A percentile compares a stretch with the other conserved stretches of the same genome.
Conservation (phyloP, 1,140 invertebrate genomes). For the Heliconius eleuchia region DNA sequence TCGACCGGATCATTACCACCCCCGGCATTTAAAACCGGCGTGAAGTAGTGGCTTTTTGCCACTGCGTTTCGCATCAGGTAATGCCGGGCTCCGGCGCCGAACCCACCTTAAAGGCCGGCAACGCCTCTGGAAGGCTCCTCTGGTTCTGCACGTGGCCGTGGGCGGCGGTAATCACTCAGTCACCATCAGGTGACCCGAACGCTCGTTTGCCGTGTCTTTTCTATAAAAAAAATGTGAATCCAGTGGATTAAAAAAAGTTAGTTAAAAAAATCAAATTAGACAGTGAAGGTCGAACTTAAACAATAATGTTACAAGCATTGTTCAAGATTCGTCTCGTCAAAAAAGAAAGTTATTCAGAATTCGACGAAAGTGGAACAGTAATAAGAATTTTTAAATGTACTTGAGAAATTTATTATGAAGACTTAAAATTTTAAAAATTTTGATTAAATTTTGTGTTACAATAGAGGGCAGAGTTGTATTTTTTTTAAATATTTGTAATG, state of each 20-base stretch:
- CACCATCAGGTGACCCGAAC: no score
- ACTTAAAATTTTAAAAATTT: not conserved
- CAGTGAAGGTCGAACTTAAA: not conserved
- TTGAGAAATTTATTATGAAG: constrained; percentile 7
- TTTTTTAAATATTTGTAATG: not conserved
- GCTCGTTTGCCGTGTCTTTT: no score
- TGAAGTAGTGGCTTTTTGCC: no score
- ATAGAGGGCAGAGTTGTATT: not conserved
- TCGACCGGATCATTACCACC: no score
- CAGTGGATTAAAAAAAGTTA: not conserved
- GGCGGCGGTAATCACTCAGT: no score
- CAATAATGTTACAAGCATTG: not conserved
- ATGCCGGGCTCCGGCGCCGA: no score
- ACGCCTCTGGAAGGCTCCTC: no score
- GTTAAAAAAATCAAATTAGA: not conserved
- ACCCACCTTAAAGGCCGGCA: no score
- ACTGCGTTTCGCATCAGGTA: no score
- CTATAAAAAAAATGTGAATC: no score
- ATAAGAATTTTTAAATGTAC: constrained; percentile 13
- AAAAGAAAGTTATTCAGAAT: not conserved
- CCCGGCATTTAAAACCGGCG: no score
- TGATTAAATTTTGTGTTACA: not conserved
- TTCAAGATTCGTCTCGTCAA: not conserved
- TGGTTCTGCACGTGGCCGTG: no score
- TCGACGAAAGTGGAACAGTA: constrained; percentile 3